Evolutionary conservation across 1,140 invertebrate species (phyloP), one percentile per base, ranked within the genome.

Genomic region (Bradynema listronoti): DNA sequence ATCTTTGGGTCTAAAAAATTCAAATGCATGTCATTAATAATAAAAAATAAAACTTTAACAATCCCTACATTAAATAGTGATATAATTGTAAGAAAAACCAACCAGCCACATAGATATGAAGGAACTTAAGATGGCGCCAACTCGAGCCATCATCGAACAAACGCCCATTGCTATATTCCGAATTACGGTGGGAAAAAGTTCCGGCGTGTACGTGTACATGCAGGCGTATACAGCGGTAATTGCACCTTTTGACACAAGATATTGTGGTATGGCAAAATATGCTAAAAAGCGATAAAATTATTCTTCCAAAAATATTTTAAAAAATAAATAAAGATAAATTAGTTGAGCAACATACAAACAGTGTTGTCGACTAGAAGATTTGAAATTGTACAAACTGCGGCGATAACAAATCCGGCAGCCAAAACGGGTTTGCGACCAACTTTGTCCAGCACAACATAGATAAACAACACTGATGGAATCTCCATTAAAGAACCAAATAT

Each of bases 71-170:
- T n/a, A n/a, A n/a, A n/a, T n/a, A n/a, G n/a, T n/a, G n/a, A n/a
- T n/a, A n/a, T n/a, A n/a, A n/a, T n/a, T n/a, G n/a, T n/a, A n/a
- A n/a, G n/a, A n/a, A n/a, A n/a, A n/a, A 39, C 71, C 67, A 11
- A 77, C 74, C 56, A 77, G 59, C 74, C 74, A 78, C 77, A 77
- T 78, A 45, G 72, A 60, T 7, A 82, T 75, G 47, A 54, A 66
- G 24, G 81, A 80, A 1, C 83, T 81, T 19, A 80, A 46, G 50
- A 82, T 80, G 4, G 80, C 80, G 33, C 83, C 83, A 30, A 83
- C 61, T 46, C 83, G 72, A 7, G 81, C 80, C 32, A 80, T 74
- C 76, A 82, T 81, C 4, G 81, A 81, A 61, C 82, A 82, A 19
- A 57, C 62, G 14, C 80, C 81, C 54, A 83, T 77, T 1, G 79